phyloP scores from a whole-genome alignment of 2,113 vertebrate genomes.

The Clarias batrachus region DNA sequence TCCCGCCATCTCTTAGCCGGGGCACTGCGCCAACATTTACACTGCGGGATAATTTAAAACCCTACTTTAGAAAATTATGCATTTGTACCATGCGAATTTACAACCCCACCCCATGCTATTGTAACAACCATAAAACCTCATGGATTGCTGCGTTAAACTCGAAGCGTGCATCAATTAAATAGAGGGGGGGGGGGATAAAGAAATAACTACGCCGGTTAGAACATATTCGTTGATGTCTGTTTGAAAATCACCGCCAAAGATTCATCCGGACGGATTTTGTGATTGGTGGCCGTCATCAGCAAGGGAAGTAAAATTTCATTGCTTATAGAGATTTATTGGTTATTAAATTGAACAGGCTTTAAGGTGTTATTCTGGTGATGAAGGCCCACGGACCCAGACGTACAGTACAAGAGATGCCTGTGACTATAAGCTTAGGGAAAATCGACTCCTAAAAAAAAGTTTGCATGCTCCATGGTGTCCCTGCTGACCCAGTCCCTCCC shows the following conservation, averaged over 20 bases:
- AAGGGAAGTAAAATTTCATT: constrained; percentile 67
- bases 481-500: constrained; percentile 51
- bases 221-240: constrained; percentile 42
- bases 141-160: constrained; percentile 46
- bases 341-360: constrained; percentile 72
- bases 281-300: constrained; percentile 38
- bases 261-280: constrained; percentile 3
- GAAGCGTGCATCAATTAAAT: constrained; percentile 56
- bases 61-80: constrained; percentile 72
- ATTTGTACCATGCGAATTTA: constrained; percentile 56
- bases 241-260: constrained; percentile 10
- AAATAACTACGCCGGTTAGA: background rate
- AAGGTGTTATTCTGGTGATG: constrained; percentile 70
- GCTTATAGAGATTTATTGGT: constrained; percentile 72
- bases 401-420: background rate
- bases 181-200: constrained; percentile 21
- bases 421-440: constrained; percentile 66
- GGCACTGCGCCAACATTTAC: constrained; percentile 54
- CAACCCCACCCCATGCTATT: constrained; percentile 25
- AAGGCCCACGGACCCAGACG: constrained; percentile 67
- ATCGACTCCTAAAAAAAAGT: constrained; percentile 70
- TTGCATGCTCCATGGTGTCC: constrained; percentile 52
- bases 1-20: constrained; percentile 60
- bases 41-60: constrained; percentile 69
- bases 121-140: constrained; percentile 46